Evolutionary conservation across 1,140 invertebrate species (phyloP).

Genomic region (Argopecten irradians): DNA sequence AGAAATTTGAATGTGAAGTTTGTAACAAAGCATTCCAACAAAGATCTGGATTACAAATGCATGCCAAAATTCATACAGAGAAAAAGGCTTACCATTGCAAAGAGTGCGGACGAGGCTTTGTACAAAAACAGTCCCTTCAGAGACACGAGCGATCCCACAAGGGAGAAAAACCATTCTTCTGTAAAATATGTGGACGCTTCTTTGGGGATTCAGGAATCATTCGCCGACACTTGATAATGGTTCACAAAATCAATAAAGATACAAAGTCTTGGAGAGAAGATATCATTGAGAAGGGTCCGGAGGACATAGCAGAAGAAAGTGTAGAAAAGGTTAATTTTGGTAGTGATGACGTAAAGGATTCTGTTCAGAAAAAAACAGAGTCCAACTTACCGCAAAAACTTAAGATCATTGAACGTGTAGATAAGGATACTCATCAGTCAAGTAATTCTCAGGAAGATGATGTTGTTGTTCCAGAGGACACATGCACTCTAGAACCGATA

Average conservation of each 20-base stretch:
- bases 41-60: constrained; percentile 64
- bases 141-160: constrained; percentile 72
- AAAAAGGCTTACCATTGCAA: constrained; percentile 68
- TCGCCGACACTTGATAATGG: constrained; percentile 71
- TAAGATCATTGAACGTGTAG: constrained; percentile 19
- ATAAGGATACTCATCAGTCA: not conserved
- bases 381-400: constrained; percentile 23
- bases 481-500: not conserved
- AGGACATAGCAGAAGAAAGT: not conserved
- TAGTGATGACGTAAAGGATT: not conserved
- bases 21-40: constrained; percentile 70
- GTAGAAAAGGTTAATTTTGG: not conserved
- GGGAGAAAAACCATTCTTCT: constrained; percentile 72
- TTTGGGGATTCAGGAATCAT: constrained; percentile 73
- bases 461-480: not conserved
- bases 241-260: constrained; percentile 66
- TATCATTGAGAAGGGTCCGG: constrained; percentile 38
- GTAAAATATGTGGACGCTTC: constrained; percentile 63
- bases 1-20: constrained; percentile 64
- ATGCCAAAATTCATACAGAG: constrained; percentile 69
- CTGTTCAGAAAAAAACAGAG: not conserved
- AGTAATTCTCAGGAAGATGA: not conserved
- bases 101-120: constrained; percentile 73
- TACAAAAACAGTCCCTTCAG: constrained; percentile 69
- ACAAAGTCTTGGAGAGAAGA: constrained; percentile 61